Conservation (phyloP, 2,113 vertebrate species). For the Eidolon helvum region DNA sequence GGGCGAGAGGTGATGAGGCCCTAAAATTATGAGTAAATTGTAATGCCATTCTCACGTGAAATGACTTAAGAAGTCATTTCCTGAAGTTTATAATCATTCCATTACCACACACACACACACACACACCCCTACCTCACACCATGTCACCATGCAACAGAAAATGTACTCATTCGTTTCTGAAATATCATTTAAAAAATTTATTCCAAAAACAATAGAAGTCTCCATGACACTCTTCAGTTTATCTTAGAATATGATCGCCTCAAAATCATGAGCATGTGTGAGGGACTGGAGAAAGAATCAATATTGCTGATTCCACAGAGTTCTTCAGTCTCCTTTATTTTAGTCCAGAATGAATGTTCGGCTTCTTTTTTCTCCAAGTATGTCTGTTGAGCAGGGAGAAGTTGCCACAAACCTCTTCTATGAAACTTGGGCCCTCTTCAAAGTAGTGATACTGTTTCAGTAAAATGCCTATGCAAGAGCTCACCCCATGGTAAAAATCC, state of each 20-base stretch:
- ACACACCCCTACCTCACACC: neutral
- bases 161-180: neutral
- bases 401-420: neutral
- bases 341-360: neutral
- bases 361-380: neutral
- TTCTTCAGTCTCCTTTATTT: neutral
- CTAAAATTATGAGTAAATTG: neutral
- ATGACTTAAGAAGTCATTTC: neutral
- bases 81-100: neutral
- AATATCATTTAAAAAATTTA: neutral
- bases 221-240: neutral
- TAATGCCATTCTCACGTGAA: neutral
- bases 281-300: neutral
- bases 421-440: neutral
- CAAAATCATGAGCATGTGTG: neutral
- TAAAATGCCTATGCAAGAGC: neutral
- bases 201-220: neutral
- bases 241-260: neutral
- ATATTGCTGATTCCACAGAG: neutral
- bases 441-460: neutral
- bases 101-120: neutral
- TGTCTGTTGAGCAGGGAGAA: neutral
- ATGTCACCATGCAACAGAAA: neutral
- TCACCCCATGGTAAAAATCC: neutral
- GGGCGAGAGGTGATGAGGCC: neutral